These are phyloP conservation scores for Centropristis striata DNA, from an alignment of 2,113 vertebrate genomes.

Conservation along the genomic window DNA sequence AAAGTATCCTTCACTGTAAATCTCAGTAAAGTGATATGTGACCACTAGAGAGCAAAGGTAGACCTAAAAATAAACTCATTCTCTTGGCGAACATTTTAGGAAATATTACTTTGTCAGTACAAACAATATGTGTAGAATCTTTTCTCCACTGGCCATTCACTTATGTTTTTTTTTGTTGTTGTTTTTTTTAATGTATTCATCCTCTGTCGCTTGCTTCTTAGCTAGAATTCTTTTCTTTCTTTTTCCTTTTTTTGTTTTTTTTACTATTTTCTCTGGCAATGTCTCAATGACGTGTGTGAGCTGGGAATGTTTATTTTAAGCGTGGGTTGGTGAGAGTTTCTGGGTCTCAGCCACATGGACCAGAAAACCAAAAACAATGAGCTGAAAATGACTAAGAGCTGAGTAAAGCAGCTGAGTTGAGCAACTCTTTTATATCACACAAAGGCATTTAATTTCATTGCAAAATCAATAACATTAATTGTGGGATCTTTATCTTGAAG, in stretches of 20 bases:
- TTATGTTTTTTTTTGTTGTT: neutral
- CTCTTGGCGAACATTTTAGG: neutral
- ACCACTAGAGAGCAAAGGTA: neutral
- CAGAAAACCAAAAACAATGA: constrained; percentile 12
- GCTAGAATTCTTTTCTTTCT: no score
- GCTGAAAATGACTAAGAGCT: constrained; percentile 4
- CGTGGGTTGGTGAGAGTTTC: neutral
- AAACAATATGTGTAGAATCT: neutral
- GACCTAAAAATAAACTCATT: neutral
- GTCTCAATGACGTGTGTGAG: neutral
- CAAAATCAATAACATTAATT: neutral
- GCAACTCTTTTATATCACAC: neutral
- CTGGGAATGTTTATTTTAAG: neutral
- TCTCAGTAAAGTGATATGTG: neutral
- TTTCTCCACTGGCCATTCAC: neutral
- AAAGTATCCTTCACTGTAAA: neutral
- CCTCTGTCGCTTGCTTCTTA: no score
- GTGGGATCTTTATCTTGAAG: no score
- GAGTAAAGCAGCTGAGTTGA: neutral
- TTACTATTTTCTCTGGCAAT: neutral
- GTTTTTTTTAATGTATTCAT: no score
- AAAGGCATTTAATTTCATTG: neutral
- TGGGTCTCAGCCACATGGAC: neutral
- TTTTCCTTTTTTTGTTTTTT: neutral
- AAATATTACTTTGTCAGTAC: neutral